Evolutionary conservation across 2,888 invertebrate genomes (phyloP), one percentile per base, ranked within the genome.

Genomic region (Drosophila pseudotakahashii): DNA sequence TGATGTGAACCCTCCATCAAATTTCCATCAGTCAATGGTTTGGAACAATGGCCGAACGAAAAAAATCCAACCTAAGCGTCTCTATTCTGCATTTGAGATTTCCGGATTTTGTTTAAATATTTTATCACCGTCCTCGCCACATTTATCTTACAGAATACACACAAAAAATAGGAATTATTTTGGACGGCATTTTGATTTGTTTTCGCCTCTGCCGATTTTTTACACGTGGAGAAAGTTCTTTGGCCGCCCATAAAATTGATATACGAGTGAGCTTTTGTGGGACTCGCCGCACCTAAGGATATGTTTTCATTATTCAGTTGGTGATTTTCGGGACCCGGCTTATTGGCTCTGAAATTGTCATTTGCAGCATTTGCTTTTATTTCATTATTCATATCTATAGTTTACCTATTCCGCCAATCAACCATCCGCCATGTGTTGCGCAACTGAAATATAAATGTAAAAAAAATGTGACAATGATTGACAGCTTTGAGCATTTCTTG

Each of bases 1-100:
- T 70, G 70, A 70, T 73, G 73, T 54, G 50, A 51, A 44, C 73
- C 51, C 63, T 73, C 73, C 63, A 70, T 73, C 73, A 70, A 70
- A 70, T 55, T 63, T 73, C 73, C 63, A 70, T 70, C 70, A 72
- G 54, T 70, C 50, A 73, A 63, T 73, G 54, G 73, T 39, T 63
- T 63, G 63, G 14, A 55, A 44, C 50, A 36, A 54, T 14, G 36
- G 39, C 54, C 32, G 23, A 36, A 26, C 53, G 7, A 11, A 16
- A 23, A 36, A 36, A 16, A 34, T 10, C 30, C 3, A 48, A 60
- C 47, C 37, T 45, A 52, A 47, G 19, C 39, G 34, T 59, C 13
- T n/a, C 48, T 47, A 36, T 48, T 41, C 30, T 36, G 14, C 30
- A 32, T 47, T 44, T 11, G 32, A 45, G 62, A 48, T 58, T 34